Evolutionary conservation across 92 coral and sea anemone species (phyloP).

Genomic region (Porites evermanni): DNA sequence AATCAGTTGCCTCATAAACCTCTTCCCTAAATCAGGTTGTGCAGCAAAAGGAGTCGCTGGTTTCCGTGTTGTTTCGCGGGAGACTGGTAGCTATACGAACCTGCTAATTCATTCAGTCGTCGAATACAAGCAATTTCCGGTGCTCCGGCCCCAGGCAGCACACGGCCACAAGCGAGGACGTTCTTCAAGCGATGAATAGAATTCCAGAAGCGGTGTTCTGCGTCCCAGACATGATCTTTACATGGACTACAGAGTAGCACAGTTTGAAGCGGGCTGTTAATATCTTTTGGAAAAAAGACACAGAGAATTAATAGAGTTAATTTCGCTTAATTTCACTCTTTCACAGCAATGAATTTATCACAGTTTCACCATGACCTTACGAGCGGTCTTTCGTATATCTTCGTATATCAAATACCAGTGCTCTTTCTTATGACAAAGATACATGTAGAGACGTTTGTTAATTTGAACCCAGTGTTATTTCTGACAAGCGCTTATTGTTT

Average conservation of each 20-base stretch:
- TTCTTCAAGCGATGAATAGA: slow-evolving; percentile 77
- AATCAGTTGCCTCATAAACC: too few species aligned
- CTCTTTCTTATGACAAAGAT: too few species aligned
- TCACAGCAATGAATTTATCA: too few species aligned
- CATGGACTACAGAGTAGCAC: slow-evolving; percentile 82
- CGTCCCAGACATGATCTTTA: slow-evolving; percentile 70
- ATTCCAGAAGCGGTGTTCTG: slow-evolving; percentile 87
- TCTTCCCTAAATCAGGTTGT: too few species aligned
- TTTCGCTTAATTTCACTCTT: too few species aligned
- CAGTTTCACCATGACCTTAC: too few species aligned
- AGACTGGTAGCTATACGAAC: slow-evolving; percentile 23
- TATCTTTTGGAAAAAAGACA: not conserved
- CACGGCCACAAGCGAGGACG: slow-evolving; percentile 64
- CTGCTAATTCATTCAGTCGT: slow-evolving; percentile 47
- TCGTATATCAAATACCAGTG: too few species aligned
- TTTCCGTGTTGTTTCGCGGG: not conserved
- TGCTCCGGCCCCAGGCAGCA: slow-evolving; percentile 91
- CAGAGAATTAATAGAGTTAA: not conserved
- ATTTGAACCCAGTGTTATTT: too few species aligned
- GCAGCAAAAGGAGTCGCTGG: not conserved
- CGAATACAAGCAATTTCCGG: slow-evolving; percentile 76
- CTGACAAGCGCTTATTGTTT: too few species aligned
- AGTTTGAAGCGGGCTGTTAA: slow-evolving; percentile 62
- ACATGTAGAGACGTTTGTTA: too few species aligned
- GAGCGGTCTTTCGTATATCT: too few species aligned